Evolutionary conservation across 2,113 vertebrate genomes (phyloP), one percentile per base, ranked within the genome.

Genomic region (Trematocara stigmaticum): DNA sequence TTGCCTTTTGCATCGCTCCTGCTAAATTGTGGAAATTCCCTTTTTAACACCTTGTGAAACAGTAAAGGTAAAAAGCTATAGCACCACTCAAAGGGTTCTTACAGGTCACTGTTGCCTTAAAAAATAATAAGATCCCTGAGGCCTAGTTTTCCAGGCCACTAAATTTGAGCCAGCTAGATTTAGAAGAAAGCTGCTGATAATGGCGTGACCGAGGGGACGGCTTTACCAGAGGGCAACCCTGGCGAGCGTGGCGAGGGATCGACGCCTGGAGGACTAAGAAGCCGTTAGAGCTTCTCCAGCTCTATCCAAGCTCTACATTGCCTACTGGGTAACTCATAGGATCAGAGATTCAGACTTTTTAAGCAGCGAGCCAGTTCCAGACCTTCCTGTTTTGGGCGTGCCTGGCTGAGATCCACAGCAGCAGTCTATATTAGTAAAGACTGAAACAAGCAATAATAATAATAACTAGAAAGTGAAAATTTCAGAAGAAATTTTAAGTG

Each of bases 1-100:
- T 35, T n/a, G 16, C 16, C 57, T 35, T 61, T 61, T 35, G 57
- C 2, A 61, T 61, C 4, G 9, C 31, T 61, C 5, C 16, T 61
- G 57, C 31, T n/a, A 35, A 61, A 61, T 35, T 61, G 29, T 61
- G 15, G 9, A 61, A 9, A 61, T 61, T 61, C 5, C 5, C 31
- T 4, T 61, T 61, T 61, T 0, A 61, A 35, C 31, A n/a, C 9
- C 31, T n/a, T 35, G 31, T n/a, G 31, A 61, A 61, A 61, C 57
- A 61, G 57, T 35, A 61, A 61, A 61, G 57, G 57, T 6, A 61
- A 35, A 61, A 61, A 61, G 8, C 57, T 35, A 61, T 61, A 61
- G 57, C 31, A 35, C 31, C 31, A 35, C 31, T 61, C 31, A 61
- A 18, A 61, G 2, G 57, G 16, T 61, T 61, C 31, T 11, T 61